These are phyloP conservation scores for Chloropsis cyanopogon DNA, from an alignment of 2,113 vertebrate species.

Conservation along the genomic window DNA sequence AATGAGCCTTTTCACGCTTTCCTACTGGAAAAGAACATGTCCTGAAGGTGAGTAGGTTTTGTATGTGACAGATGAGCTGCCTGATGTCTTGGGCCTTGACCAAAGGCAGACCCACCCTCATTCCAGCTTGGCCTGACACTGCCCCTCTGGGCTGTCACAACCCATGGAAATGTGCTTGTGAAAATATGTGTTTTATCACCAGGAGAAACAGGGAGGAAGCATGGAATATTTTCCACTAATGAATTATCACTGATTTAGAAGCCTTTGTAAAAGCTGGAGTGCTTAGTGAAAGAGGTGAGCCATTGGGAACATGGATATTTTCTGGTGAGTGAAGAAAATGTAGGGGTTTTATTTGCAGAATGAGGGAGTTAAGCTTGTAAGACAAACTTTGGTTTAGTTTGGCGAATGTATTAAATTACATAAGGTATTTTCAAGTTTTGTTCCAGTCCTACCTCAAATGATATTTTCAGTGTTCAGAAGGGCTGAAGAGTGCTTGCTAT, in stretches of 20 bases:
- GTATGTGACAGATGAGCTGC: not conserved
- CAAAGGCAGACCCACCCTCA: not conserved
- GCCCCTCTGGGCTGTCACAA: not conserved
- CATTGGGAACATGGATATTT: not conserved
- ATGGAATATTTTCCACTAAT: not conserved
- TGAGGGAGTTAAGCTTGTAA: not conserved
- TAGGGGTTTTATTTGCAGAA: not conserved
- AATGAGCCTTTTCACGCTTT: constrained; percentile 21
- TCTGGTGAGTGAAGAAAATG: not conserved
- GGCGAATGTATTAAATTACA: not conserved
- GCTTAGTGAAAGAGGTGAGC: not conserved
- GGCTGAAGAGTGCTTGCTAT: not conserved
- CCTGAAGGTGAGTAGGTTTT: constrained; percentile 51
- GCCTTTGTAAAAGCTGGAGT: not conserved
- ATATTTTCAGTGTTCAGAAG: not conserved
- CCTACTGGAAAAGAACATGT: not conserved
- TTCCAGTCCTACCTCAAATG: not conserved
- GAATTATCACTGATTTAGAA: not conserved
- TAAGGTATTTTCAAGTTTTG: not conserved
- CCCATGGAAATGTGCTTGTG: not conserved
- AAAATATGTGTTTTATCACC: not conserved
- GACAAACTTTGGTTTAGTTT: not conserved
- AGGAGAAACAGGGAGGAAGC: not conserved
- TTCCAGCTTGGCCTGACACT: not conserved
- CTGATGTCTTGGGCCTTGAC: not conserved